Conservation (phyloP, 2,888 invertebrate species). For the Tribolium freemani region DNA sequence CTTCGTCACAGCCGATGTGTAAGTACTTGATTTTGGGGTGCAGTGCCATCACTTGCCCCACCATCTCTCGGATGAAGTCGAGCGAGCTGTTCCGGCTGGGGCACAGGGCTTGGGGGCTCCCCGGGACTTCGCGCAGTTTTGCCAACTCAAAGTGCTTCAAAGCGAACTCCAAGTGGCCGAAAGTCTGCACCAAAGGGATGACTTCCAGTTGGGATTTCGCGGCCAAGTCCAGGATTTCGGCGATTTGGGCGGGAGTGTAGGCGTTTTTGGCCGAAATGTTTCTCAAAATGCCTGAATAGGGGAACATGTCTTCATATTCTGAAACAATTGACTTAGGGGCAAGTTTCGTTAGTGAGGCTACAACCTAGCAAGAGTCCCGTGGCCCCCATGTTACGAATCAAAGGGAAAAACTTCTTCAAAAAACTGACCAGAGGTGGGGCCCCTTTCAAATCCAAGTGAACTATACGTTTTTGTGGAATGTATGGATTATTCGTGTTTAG, state of each 20-base stretch:
- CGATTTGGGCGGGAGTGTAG: conserved; percentile 71
- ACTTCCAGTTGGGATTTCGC: conserved; percentile 74
- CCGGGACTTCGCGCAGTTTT: conserved; percentile 76
- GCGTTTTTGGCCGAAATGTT: conserved; percentile 73
- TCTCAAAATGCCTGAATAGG: conserved; percentile 75
- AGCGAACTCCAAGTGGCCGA: conserved; percentile 83
- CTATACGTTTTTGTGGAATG: conserved; percentile 72
- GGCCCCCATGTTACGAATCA: conserved; percentile 76
- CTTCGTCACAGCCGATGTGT: conserved; percentile 84
- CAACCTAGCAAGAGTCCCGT: conserved; percentile 74
- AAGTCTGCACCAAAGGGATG: conserved; percentile 83
- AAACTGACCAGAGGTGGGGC: conserved; percentile 78
- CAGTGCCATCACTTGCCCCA: conserved; percentile 72
- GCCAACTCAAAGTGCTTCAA: conserved; percentile 76
- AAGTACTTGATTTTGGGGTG: conserved; percentile 69
- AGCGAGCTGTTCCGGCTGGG: conserved; percentile 77
- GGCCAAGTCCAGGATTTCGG: conserved; percentile 73
- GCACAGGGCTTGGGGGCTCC: conserved; percentile 80
- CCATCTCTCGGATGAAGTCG: conserved; percentile 76
- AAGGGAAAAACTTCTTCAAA: conserved; percentile 72
- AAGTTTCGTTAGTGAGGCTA: too few species aligned
- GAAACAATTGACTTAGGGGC: conserved; percentile 53
- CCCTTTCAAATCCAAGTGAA: conserved; percentile 87
- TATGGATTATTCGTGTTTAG: conserved; percentile 67
- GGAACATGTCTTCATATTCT: conserved; percentile 90